phyloP scores from a whole-genome alignment of 2,888 invertebrate genomes.

The Calameuta pallipes region DNA sequence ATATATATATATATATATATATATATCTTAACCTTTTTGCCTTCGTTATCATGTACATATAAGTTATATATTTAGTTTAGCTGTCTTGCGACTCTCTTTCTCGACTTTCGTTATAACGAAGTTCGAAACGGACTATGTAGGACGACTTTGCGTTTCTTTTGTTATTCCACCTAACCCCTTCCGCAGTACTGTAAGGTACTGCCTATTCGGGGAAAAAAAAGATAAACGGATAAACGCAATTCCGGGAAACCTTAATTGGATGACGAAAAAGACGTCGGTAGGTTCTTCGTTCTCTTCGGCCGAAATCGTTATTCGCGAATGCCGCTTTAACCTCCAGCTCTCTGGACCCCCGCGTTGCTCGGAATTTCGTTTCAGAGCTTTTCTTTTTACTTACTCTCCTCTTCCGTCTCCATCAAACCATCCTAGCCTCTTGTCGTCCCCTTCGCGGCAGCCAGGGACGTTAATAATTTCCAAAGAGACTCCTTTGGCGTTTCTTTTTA shows the following conservation, averaged over 20 bases:
- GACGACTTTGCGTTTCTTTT: neutral
- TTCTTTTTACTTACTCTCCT: neutral
- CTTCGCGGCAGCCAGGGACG: neutral
- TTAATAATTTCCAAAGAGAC: neutral
- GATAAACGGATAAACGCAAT: neutral
- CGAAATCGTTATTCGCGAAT: neutral
- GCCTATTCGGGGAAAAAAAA: too few species aligned
- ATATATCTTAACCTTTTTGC: neutral
- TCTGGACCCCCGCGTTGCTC: neutral
- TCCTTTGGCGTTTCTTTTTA: neutral
- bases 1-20: neutral
- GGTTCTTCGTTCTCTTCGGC: neutral
- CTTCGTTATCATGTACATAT: neutral
- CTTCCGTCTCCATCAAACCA: neutral
- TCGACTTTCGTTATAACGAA: neutral
- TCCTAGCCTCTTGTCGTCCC: neutral
- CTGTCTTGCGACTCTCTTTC: neutral
- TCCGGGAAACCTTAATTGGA: neutral
- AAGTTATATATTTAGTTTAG: too few species aligned
- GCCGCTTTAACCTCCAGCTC: neutral
- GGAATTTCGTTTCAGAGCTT: neutral
- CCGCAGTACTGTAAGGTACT: too few species aligned
- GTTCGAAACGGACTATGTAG: neutral
- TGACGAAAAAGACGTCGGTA: neutral
- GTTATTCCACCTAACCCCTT: neutral